Conservation (phyloP, 2,888 invertebrate genomes). For the Machimus rusticus region DNA sequence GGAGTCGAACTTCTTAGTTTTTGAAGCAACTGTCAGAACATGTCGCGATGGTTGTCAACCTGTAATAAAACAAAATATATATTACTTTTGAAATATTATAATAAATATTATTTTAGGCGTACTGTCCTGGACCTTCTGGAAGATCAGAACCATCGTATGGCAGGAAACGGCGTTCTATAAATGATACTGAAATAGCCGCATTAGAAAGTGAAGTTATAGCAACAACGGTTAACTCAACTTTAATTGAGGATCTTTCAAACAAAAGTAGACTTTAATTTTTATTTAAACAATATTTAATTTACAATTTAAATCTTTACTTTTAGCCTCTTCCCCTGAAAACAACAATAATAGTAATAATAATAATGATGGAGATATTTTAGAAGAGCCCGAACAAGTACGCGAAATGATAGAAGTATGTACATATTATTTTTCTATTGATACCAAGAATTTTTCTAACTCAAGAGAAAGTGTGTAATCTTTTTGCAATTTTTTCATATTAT, state of each 20-base stretch:
- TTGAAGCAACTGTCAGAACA: conserved; percentile 89
- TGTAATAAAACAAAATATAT: conserved; percentile 56
- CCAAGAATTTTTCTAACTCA: background rate
- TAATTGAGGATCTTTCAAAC: background rate
- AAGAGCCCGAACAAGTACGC: conserved; percentile 77
- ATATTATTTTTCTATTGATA: background rate
- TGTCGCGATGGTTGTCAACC: conserved; percentile 91
- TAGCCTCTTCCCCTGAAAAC: background rate
- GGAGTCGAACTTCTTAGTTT: conserved; percentile 91
- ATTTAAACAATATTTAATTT: background rate
- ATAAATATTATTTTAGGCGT: conserved; percentile 67
- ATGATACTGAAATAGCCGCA: conserved; percentile 53
- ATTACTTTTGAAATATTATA: background rate
- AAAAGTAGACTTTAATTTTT: conserved; percentile 47
- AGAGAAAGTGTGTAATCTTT: background rate
- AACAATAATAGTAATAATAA: background rate
- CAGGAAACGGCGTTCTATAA: conserved; percentile 68
- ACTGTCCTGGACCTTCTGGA: conserved; percentile 81
- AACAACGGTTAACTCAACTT: background rate
- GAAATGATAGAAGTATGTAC: conserved; percentile 85
- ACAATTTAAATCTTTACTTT: background rate
- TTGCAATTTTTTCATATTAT: background rate
- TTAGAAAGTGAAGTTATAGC: background rate
- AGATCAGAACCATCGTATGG: conserved; percentile 85
- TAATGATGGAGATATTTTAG: conserved; percentile 47